Percentiles rank a stretch among this genome's conserved stretches.
Evolutionary conservation across 2,888 invertebrate genomes (phyloP).

Genomic region (Prostheceraeus crozeri): DNA sequence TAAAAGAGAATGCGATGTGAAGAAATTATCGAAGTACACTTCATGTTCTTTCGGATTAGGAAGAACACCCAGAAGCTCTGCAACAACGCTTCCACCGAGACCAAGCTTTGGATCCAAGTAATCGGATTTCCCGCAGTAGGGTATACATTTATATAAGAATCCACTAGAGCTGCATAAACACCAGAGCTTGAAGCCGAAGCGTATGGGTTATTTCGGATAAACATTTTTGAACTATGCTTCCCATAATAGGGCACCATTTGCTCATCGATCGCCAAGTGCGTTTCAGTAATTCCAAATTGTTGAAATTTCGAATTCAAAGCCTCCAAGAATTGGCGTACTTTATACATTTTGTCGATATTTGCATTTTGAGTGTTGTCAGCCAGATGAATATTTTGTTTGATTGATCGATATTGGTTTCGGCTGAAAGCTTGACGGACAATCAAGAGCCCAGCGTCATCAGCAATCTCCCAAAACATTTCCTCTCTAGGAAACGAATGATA

Average conservation of each 20-base stretch:
- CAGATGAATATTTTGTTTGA: no score
- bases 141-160: background rate
- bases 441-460: no score
- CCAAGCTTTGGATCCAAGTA: background rate
- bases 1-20: conserved; percentile 32
- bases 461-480: no score
- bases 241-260: conserved; percentile 54
- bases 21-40: conserved; percentile 40
- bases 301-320: conserved; percentile 37
- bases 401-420: no score
- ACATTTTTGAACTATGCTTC: conserved; percentile 42
- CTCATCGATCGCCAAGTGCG: conserved; percentile 40
- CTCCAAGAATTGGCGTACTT: conserved; percentile 37
- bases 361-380: conserved; percentile 30
- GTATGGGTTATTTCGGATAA: conserved; percentile 42
- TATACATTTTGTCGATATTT: conserved; percentile 37
- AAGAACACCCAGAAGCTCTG: background rate
- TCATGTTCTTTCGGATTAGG: background rate
- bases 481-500: no score
- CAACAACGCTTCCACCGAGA: conserved; percentile 3
- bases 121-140: background rate
- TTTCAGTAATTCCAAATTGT: conserved; percentile 27
- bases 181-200: conserved; percentile 43
- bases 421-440: no score
- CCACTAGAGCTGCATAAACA: conserved; percentile 31